Base-by-base conservation (phyloP, 2,797 vertebrate genomes). In the Ctenochaetus hawaiiensis region DNA sequence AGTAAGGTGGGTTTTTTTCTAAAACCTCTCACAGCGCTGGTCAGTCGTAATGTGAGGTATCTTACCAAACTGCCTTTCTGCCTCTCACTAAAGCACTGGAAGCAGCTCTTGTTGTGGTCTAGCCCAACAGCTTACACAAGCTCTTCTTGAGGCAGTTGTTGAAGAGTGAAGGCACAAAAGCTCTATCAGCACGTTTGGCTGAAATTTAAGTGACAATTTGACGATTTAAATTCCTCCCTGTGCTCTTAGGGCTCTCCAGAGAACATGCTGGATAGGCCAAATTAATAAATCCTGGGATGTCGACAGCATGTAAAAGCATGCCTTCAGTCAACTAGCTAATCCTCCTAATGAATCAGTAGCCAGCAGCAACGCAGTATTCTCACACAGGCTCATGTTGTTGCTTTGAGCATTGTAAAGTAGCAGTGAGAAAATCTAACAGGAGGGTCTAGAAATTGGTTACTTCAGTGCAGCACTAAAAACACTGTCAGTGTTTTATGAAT, bases 121-220 rank as follows among this genome's bases (percentile, higher is more conserved):
- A 83, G 73, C 87, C 90, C 90, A 87, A 82, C 84, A 86, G 81
- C 87, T 89, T 90, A 80, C 83, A 87, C 75, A 80, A 86, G 63
- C 79, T 80, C 47, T 48, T 69, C 70, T 80, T 73, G 80, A 85
- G 83, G 82, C 81, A 61, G 83, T 86, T 82, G 80, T 88, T 11
- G 52, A 77, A 85, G 56, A 81, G 87, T 66, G 71, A 82, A 84
- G 54, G 74, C 80, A 80, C 80, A 91, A 88, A 89, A 82, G 81
- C 90, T 74, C 82, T 26, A 78, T 91, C 84, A 83, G 90, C 79
- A 77, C 73, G 86, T 91, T 92, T 85, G 65, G 61, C 76, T 71
- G 48, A 71, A 91, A 80, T 87, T 86, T 74, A 81, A 86, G 83
- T 91, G 91, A 87, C 88, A 84, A 90, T 89, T 85, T 87, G 89